These are phyloP conservation scores for Drosophila rubida DNA, from an alignment of 2,888 invertebrate species.

Conservation along the genomic window DNA sequence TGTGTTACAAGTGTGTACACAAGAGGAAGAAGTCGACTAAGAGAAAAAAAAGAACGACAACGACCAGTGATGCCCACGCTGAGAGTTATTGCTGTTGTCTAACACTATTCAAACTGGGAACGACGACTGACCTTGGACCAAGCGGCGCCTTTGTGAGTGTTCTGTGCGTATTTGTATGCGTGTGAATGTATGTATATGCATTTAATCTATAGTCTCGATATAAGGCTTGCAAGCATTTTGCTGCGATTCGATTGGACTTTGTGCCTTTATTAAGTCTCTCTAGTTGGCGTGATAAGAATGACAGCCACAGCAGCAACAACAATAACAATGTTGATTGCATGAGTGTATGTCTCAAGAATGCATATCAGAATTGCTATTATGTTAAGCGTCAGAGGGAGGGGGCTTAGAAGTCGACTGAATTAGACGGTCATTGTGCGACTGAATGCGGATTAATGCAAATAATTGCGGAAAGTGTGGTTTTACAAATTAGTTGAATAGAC, in stretches of 20 bases:
- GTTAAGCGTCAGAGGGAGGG: background rate
- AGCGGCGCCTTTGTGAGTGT: conserved; percentile 17
- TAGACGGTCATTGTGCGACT: background rate
- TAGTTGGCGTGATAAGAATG: conserved; percentile 37
- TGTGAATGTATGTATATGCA: background rate
- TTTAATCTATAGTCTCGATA: conserved; percentile 34
- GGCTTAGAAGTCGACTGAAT: background rate
- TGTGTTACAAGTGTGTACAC: conserved; percentile 5
- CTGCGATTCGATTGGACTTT: conserved; percentile 42
- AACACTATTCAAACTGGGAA: conserved; percentile 27
- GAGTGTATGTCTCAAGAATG: conserved; percentile 2
- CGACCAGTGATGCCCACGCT: conserved; percentile 19
- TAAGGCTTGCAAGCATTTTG: conserved; percentile 23
- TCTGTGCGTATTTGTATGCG: background rate
- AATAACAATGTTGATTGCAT: conserved; percentile 20
- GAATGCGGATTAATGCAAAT: background rate
- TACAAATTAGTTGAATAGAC: background rate
- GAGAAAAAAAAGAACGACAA: background rate
- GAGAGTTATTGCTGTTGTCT: conserved; percentile 4
- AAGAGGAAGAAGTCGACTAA: background rate
- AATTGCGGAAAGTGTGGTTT: background rate
- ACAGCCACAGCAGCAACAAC: background rate
- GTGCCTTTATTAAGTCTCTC: conserved; percentile 25
- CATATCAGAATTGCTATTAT: conserved; percentile 11
- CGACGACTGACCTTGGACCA: conserved; percentile 43